Conservation (phyloP, 2,888 invertebrate species). For the Molorchus minor region DNA sequence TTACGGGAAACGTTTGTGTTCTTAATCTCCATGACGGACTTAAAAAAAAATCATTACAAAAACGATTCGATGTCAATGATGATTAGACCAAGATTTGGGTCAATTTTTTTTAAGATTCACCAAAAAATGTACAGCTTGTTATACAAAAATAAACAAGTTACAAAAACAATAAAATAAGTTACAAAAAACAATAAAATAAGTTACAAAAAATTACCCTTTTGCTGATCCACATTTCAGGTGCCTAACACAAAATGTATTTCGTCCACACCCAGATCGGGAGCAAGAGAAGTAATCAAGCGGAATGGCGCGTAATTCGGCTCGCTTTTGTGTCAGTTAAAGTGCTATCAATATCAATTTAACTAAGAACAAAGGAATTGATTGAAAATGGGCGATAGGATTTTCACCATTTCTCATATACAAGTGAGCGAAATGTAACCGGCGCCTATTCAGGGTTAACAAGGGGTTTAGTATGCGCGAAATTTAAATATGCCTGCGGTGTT, state of each 20-base stretch:
- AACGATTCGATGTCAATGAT: too few species aligned
- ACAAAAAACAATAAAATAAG: too few species aligned
- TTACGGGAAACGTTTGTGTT: too few species aligned
- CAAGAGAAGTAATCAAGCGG: conserved; percentile 14
- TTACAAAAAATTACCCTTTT: too few species aligned
- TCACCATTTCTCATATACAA: conserved; percentile 32
- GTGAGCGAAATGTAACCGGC: conserved; percentile 21
- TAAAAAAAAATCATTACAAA: too few species aligned
- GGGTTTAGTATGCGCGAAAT: not conserved
- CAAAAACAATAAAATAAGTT: too few species aligned
- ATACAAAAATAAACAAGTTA: too few species aligned
- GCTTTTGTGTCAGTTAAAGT: conserved; percentile 23
- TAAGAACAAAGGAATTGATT: conserved; percentile 32
- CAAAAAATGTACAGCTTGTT: too few species aligned
- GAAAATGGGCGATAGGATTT: conserved; percentile 30
- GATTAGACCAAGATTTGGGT: too few species aligned
- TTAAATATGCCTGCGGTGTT: too few species aligned
- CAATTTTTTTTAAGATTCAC: too few species aligned
- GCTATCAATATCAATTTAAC: conserved; percentile 38
- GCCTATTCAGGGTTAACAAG: not conserved
- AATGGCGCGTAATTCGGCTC: conserved; percentile 23
- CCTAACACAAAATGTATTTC: conserved; percentile 10
- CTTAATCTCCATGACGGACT: too few species aligned
- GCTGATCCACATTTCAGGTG: conserved; percentile 2
- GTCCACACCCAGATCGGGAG: not conserved